Percentiles rank a stretch among this genome's conserved stretches.
phyloP scores from a whole-genome alignment of 23 tunicate genomes.

The Phallusia fumigata region DNA sequence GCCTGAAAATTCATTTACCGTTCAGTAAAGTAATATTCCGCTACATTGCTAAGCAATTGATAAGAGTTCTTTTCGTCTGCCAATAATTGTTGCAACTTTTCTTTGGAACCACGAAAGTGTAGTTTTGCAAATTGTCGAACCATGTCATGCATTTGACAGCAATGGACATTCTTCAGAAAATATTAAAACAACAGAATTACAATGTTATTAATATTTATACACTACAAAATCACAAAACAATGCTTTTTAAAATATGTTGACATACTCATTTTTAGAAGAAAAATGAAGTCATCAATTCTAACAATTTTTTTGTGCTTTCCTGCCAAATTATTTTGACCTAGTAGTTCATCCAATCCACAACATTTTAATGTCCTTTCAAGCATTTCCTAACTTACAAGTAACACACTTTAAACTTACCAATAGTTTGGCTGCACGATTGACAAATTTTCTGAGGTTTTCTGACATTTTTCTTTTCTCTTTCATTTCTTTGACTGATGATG shows the following conservation, averaged over 20 bases:
- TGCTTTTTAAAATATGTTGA: no score
- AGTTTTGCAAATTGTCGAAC: constrained; percentile 34
- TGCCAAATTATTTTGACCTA: no score
- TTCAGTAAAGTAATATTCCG: constrained; percentile 77
- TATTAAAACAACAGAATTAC: not conserved
- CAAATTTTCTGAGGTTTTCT: constrained; percentile 20
- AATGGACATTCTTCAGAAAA: constrained; percentile 49
- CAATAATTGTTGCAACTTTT: constrained; percentile 47
- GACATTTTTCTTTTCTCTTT: constrained; percentile 26
- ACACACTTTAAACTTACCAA: constrained; percentile 10
- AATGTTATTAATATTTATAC: not conserved
- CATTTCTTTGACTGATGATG: constrained; percentile 6
- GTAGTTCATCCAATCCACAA: no score
- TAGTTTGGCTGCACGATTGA: constrained; percentile 15
- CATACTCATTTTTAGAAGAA: no score
- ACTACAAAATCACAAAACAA: no score
- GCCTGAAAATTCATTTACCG: constrained; percentile 38
- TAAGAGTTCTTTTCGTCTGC: constrained; percentile 46
- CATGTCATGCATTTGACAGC: constrained; percentile 38
- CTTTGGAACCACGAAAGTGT: constrained; percentile 65
- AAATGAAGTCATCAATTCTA: not conserved
- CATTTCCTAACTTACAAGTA: not conserved
- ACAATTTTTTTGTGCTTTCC: no score
- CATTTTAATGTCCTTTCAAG: no score
- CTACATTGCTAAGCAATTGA: constrained; percentile 39